A percentile compares a stretch with the other conserved stretches of the same genome.
Conservation (phyloP, 2,888 invertebrate species). For the Nudaria mundana region DNA sequence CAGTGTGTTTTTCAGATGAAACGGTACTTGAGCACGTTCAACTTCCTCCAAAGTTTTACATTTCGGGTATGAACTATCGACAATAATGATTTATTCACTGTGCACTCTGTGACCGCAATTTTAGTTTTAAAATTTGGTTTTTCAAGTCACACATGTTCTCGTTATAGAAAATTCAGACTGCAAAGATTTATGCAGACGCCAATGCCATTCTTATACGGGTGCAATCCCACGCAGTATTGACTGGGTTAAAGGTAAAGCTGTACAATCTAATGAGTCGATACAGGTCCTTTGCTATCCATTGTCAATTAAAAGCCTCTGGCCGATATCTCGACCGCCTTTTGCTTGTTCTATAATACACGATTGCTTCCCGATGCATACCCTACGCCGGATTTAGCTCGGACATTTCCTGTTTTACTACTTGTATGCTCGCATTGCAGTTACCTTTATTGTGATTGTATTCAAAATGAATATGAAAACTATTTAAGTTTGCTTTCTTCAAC, state of each 20-base stretch:
- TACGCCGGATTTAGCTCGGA: constrained; percentile 66
- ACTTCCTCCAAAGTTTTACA: too few species aligned
- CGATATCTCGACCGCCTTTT: constrained; percentile 69
- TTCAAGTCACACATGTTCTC: too few species aligned
- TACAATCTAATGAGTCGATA: too few species aligned
- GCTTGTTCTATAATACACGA: constrained; percentile 68
- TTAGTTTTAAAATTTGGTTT: too few species aligned
- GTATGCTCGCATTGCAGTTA: constrained; percentile 58
- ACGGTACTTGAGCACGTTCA: too few species aligned
- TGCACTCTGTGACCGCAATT: too few species aligned
- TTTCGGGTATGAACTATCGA: too few species aligned
- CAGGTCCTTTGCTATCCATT: constrained; percentile 61
- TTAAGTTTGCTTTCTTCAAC: constrained; percentile 40
- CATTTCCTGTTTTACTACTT: constrained; percentile 73
- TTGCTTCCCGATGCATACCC: constrained; percentile 69
- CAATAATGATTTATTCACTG: too few species aligned
- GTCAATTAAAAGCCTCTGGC: constrained; percentile 73
- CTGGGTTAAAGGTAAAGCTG: too few species aligned
- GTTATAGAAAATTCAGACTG: too few species aligned
- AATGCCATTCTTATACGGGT: constrained; percentile 24
- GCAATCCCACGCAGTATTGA: constrained; percentile 47
- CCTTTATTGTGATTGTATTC: constrained; percentile 60
- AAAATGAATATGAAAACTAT: constrained; percentile 70
- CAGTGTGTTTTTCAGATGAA: too few species aligned
- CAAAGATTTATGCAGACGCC: constrained; percentile 38